phyloP scores from a whole-genome alignment of 92 coral and sea anemone genomes.

The Bergia sp. region DNA sequence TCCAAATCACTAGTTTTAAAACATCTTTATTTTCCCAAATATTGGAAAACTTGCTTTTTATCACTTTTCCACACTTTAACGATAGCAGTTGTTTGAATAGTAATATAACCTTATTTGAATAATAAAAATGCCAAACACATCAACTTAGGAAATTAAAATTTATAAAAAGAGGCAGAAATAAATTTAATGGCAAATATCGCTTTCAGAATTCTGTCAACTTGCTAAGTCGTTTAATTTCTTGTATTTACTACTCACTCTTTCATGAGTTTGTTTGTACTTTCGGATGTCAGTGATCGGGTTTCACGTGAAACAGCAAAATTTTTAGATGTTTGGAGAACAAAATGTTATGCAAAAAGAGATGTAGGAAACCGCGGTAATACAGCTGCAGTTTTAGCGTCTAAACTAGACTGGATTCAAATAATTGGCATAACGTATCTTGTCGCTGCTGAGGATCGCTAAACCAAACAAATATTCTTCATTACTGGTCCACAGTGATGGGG shows the following conservation, averaged over 20 bases:
- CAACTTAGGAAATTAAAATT: slow-evolving; percentile 41
- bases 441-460: no score
- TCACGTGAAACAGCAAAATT: background rate
- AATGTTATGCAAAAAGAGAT: background rate
- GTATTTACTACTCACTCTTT: background rate
- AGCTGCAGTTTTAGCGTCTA: no score
- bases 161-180: slow-evolving; percentile 4
- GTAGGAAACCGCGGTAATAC: background rate
- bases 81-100: slow-evolving; percentile 7
- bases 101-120: slow-evolving; percentile 24
- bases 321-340: background rate
- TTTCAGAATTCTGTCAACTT: slow-evolving; percentile 34
- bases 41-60: background rate
- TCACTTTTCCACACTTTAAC: background rate
- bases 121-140: slow-evolving; percentile 31
- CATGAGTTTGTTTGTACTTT: background rate
- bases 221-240: background rate
- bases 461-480: no score
- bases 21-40: background rate
- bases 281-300: background rate
- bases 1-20: background rate
- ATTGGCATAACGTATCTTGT: no score
- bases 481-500: no score
- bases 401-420: no score
- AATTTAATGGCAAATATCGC: slow-evolving; percentile 11